Conservation (phyloP, 2,888 invertebrate species). For the Toxonevra muliebris region DNA sequence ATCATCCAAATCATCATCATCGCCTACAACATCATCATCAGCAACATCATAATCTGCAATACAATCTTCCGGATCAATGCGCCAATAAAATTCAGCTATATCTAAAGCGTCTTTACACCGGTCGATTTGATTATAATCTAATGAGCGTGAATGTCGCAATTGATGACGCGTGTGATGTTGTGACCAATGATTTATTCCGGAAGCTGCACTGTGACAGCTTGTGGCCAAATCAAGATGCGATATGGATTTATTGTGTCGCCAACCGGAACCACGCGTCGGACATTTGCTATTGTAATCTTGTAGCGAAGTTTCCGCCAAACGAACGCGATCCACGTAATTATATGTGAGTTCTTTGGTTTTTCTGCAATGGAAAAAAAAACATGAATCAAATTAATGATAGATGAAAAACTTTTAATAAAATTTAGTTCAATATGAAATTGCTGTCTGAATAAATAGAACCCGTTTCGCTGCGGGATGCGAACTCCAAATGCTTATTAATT, state of each 20-base stretch:
- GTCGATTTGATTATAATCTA: constrained; percentile 60
- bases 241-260: constrained; percentile 64
- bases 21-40: constrained; percentile 43
- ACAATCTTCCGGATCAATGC: constrained; percentile 59
- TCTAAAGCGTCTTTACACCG: constrained; percentile 58
- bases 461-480: too few relatives aligned
- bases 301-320: constrained; percentile 56
- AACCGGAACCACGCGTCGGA: constrained; percentile 61
- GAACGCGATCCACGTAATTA: constrained; percentile 66
- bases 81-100: constrained; percentile 63
- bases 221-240: constrained; percentile 69
- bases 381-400: too few relatives aligned
- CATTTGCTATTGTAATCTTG: constrained; percentile 49
- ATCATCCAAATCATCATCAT: constrained; percentile 41
- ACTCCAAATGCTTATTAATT: too few relatives aligned
- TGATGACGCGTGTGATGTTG: constrained; percentile 44
- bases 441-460: too few relatives aligned
- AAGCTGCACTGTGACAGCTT: constrained; percentile 58
- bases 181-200: constrained; percentile 59
- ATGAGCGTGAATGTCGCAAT: constrained; percentile 60
- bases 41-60: constrained; percentile 41
- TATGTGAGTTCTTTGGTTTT: constrained; percentile 61
- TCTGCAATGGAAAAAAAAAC: constrained; percentile 37
- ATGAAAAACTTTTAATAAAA: too few relatives aligned
- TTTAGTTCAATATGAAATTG: too few relatives aligned